Evolutionary conservation across 1,140 invertebrate genomes (phyloP), one percentile per base, ranked within the genome.

Genomic region (Drosophila aff.): DNA sequence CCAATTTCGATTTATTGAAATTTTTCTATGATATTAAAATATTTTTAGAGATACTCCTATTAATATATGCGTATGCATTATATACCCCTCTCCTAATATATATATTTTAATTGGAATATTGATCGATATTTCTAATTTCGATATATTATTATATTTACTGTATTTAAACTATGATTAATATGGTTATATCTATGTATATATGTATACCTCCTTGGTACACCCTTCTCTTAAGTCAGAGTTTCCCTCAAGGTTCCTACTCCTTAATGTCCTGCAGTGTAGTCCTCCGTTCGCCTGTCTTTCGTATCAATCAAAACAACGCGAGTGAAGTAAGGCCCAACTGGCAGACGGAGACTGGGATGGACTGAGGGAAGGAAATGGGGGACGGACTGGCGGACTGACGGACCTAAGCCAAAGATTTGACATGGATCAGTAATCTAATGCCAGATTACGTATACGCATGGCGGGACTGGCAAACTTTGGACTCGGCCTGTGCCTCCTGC

Each of bases 371-470:
- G 68, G 52, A 60, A n/a, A n/a, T n/a, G n/a, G n/a, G n/a, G n/a
- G n/a, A n/a, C 63, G 6, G 36, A 16, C 16, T 26, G 58, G 4
- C 18, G 58, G 31, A 62, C 31, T 46, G 61, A 67, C 71, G 78
- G 77, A 81, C 82, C 72, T 87, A 91, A 92, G 91, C 91, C 91
- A 87, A 87, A 92, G 91, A 92, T 92, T 92, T 92, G 91, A 92
- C 91, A 92, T 92, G 91, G 91, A 92, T 92, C 91, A 92, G 91
- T 92, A 92, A 92, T 92, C 91, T 92, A 92, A 92, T 92, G 76
- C 91, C 91, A 92, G 91, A 92, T 92, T 92, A 92, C 89, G 82
- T 91, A 92, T 92, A 90, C 87, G 90, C 84, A 92, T 92, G 91
- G 83, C 75, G 81, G 73, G 82, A 76, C 79, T 63, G 68, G 79